Percentiles rank a stretch among this genome's conserved stretches.
phyloP scores from a whole-genome alignment of 2,888 invertebrate species.

The Lymantria dispar region DNA sequence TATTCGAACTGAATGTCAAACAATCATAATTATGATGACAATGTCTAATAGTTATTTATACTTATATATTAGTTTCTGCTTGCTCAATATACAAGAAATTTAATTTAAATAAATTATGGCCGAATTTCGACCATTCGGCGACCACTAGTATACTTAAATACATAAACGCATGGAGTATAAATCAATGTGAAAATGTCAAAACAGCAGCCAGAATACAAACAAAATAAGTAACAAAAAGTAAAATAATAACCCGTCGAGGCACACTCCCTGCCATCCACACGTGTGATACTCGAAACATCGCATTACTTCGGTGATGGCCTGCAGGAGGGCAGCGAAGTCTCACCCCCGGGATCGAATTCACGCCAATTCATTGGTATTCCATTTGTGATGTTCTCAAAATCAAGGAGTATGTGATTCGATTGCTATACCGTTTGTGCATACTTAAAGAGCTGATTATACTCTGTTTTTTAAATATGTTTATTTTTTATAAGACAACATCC shows the following conservation, averaged over 20 bases:
- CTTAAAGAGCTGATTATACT: slow-evolving; percentile 44
- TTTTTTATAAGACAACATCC: too few species aligned
- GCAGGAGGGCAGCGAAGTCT: slow-evolving; percentile 27
- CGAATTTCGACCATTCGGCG: too few species aligned
- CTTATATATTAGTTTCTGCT: too few species aligned
- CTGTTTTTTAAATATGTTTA: not conserved
- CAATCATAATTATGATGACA: too few species aligned
- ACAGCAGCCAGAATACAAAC: too few species aligned
- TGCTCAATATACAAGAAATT: too few species aligned
- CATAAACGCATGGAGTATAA: too few species aligned
- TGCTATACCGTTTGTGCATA: slow-evolving; percentile 56
- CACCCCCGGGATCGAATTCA: slow-evolving; percentile 41
- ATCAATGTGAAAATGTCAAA: too few species aligned
- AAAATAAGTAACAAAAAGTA: not conserved
- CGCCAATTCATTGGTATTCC: slow-evolving; percentile 65
- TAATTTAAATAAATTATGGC: too few species aligned
- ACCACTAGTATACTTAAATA: too few species aligned
- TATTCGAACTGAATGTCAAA: too few species aligned
- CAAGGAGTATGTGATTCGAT: slow-evolving; percentile 82
- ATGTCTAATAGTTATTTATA: too few species aligned
- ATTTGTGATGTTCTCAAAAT: slow-evolving; percentile 67
- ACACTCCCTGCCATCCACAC: slow-evolving; percentile 9
- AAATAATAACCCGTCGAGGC: not conserved
- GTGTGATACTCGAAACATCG: slow-evolving; percentile 24
- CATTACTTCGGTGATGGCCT: slow-evolving; percentile 42